Base-by-base conservation (phyloP, 2,113 vertebrate genomes). In the Fulica atra region DNA sequence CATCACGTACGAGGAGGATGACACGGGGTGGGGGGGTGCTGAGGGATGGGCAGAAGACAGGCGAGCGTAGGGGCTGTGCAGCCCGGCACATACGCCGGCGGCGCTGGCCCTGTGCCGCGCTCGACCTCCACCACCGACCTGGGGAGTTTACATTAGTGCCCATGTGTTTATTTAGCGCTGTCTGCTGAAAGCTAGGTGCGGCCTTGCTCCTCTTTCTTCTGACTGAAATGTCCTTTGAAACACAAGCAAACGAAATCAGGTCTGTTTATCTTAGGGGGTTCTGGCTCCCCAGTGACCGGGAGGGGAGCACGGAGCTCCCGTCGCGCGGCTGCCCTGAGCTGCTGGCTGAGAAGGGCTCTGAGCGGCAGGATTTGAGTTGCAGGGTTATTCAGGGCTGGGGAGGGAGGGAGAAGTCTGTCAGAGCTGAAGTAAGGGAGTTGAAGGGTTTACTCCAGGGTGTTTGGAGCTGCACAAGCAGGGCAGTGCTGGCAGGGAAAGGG, bases 1-100 rank as follows among this genome's bases (percentile, higher is more conserved):
- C 86, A 96, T 89, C 98, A 96, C 94, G 91, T 97, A 97, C 60
- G 3, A 60, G 90, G 81, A 56, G 96, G 96, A 90, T 74, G 10
- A 69, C 44, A 46, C 19, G 44, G 44, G n/a, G n/a, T n/a, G 88
- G 17, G 28, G 19, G 3, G 64, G 80, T 81, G 76, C 86, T 64
- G 93, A 77, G 16, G 13, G 88, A 33, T 53, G 20, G 91, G 74
- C 72, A 63, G 65, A 16, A 35, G n/a, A 60, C 59, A 71, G 38
- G 70, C 31, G 40, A 25, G 35, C 8, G 56, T 3, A 57, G 64
- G 92, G 53, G 46, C 7, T 86, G 95, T 94, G 93, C 93, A 31
- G 82, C n/a, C 48, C 88, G 16, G 95, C 96, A 97, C 96, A 96
- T 77, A 65, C 15, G 2, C 94, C 3, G 16, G 40, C 94, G 98